Evolutionary conservation across 2,113 vertebrate species (phyloP).

Genomic region (Vidua macroura): DNA sequence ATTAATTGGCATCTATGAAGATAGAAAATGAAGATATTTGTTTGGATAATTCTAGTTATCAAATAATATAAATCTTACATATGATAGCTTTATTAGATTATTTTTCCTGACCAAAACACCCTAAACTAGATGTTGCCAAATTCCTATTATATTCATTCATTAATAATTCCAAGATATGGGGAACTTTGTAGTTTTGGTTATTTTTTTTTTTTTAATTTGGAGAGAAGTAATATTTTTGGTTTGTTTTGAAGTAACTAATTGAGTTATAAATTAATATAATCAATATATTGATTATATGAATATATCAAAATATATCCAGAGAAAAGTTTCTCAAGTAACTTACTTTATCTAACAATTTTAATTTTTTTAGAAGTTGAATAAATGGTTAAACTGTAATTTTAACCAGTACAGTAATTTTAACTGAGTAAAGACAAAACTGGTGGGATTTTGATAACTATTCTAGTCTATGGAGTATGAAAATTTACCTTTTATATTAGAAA

Average conservation of each 20-base stretch:
- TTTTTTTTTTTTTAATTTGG: neutral
- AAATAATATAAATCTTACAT: neutral
- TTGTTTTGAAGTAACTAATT: neutral
- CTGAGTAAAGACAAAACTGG: neutral
- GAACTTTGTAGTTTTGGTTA: neutral
- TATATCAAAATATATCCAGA: neutral
- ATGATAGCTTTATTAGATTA: neutral
- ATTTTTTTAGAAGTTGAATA: neutral
- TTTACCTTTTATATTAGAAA: neutral
- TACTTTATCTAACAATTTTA: neutral
- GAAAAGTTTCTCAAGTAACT: neutral
- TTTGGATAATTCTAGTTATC: neutral
- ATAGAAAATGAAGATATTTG: neutral
- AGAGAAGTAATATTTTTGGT: neutral
- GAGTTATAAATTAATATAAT: neutral
- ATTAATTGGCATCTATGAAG: neutral
- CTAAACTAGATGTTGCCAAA: neutral
- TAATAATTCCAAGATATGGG: neutral
- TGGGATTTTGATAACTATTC: neutral
- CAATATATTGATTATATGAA: neutral
- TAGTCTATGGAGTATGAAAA: neutral
- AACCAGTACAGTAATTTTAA: neutral
- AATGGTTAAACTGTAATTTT: neutral
- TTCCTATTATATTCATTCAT: neutral
- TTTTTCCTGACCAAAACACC: neutral